Evolutionary conservation across 1,140 invertebrate species (phyloP).

Genomic region (Temnothorax curvispinosus): DNA sequence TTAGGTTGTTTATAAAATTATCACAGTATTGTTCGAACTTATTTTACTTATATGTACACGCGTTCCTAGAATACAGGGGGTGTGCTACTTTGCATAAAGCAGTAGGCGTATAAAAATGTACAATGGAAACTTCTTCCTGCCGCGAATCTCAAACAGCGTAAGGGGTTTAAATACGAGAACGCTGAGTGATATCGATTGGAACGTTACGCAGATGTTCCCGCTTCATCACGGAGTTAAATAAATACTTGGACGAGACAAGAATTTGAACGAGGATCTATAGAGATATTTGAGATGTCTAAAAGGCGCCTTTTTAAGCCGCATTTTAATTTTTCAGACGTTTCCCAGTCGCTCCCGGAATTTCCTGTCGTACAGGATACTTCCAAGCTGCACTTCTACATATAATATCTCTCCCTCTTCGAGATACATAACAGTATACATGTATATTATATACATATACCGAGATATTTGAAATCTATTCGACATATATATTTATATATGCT

Average conservation of each 20-base stretch:
- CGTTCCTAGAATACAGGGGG: not conserved
- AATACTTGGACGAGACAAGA: conserved; percentile 21
- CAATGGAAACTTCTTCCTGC: not conserved
- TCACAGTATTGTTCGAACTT: conserved; percentile 74
- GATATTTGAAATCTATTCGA: not conserved
- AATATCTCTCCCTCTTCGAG: not conserved
- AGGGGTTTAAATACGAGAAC: conserved; percentile 8
- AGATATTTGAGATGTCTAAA: conserved; percentile 10
- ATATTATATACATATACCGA: not conserved
- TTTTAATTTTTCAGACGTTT: conserved; percentile 14
- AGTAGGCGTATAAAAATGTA: conserved; percentile 1
- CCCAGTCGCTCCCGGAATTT: not conserved
- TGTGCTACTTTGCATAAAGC: not conserved
- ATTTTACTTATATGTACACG: conserved; percentile 38
- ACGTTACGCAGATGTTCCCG: not conserved
- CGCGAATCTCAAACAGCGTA: not conserved
- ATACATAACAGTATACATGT: not conserved
- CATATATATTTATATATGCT: not conserved
- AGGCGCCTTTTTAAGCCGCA: not conserved
- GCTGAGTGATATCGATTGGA: conserved; percentile 1
- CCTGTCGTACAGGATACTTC: conserved; percentile 6
- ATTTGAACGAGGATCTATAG: not conserved
- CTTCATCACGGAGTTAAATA: conserved; percentile 18
- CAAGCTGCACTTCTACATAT: not conserved
- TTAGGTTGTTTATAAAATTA: conserved; percentile 72